Evolutionary conservation across 2,113 vertebrate genomes (phyloP), one percentile per base, ranked within the genome.

Genomic region (Aepyceros melampus): DNA sequence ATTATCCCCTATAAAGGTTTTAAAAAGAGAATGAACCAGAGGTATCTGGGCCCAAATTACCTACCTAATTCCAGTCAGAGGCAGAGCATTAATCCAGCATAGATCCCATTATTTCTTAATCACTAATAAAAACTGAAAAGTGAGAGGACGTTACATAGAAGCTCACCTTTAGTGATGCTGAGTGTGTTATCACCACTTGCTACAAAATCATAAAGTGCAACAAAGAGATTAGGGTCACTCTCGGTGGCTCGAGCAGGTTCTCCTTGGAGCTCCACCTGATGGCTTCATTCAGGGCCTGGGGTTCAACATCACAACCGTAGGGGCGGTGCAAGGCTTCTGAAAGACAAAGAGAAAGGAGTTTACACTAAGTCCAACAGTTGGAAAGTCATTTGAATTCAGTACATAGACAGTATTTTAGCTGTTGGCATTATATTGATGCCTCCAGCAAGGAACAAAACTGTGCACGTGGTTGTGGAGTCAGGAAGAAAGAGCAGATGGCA

Each of bases 121-220:
- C 33, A 74, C 55, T 47, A 78, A 89, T n/a, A 55, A 74, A 96
- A 96, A 56, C 55, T 47, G 33, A 25, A 33, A 94, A 79, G 36
- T 87, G 53, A 87, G 43, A 87, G 29, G 67, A 62, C 29, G 7
- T 6, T 11, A 64, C 19, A 25, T 1, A 91, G 49, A 93, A 12
- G 7, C 78, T 98, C 98, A 99, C 99, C 99, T 99, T 99, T 99
- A 56, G 99, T 99, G 98, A 99, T 99, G 99, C 99, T 99, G 95
- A 99, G 99, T 0, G 99, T 99, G 98, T 99, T 99, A 99, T 99
- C 99, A 91, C 99, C 99, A n/a, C 99, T 99, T 98, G 99, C 99
- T 81, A 99, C 99, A 97, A 99, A 99, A 98, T 99, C 99, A 78
- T 99, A 99, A 99, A 99, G 99, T 99, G 99, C 99, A 98, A 99